phyloP scores from a whole-genome alignment of 2,888 invertebrate species.

The Syrista parreyssii region DNA sequence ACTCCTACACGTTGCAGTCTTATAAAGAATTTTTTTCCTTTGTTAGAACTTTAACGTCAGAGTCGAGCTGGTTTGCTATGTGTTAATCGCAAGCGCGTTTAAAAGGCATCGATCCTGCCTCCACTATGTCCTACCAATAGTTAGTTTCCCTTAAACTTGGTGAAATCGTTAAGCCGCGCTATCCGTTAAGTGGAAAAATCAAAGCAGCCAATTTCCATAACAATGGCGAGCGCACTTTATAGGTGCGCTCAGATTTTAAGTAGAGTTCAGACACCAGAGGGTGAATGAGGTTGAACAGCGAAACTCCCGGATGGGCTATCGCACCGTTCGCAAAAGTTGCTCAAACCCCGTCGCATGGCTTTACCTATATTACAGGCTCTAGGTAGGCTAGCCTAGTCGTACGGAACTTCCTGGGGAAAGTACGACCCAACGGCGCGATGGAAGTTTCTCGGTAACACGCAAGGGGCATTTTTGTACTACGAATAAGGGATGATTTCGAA shows the following conservation, averaged over 20 bases:
- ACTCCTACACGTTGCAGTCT: neutral
- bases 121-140: neutral
- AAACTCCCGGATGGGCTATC: neutral
- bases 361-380: neutral
- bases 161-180: neutral
- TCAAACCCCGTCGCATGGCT: neutral
- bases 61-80: neutral
- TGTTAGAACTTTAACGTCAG: neutral
- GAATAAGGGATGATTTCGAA: neutral
- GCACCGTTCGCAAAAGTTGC: neutral
- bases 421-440: constrained; percentile 2
- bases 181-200: constrained; percentile 6
- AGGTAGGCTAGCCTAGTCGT: constrained; percentile 3
- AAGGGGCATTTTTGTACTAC: neutral
- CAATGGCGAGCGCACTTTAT: constrained; percentile 11
- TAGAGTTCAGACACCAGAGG: constrained; percentile 11
- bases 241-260: constrained; percentile 16
- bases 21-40: neutral
- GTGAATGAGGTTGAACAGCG: neutral
- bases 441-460: neutral
- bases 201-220: constrained; percentile 19
- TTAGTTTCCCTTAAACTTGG: neutral
- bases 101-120: neutral
- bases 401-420: constrained; percentile 12
- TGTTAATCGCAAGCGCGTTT: neutral